Evolutionary conservation across 2,888 invertebrate species (phyloP), one percentile per base, ranked within the genome.

Genomic region (Drosophila koepferae): DNA sequence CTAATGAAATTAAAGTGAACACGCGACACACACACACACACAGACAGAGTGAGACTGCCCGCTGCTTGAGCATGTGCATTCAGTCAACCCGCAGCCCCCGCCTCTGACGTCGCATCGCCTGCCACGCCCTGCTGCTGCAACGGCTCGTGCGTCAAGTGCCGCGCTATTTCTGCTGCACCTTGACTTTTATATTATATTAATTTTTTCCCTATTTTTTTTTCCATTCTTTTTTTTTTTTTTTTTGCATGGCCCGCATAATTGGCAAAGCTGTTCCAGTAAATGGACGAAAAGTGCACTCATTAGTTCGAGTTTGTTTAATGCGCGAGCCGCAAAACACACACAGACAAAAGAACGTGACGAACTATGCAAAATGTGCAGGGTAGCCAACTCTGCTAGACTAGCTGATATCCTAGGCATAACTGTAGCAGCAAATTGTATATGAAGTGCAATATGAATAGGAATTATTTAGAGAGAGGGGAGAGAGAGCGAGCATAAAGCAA

Each of bases 1-100:
- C 81, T 86, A 88, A 87, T 87, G 79, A 86, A 87, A 87, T 87
- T 89, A 87, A 86, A 79, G 80, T 77, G 84, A 80, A 74, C 86
- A 79, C 82, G 86, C 80, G 77, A 78, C 67, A 75, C 56, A 60
- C 36, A 46, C 41, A 54, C 43, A 41, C 36, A 46, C 49, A 72
- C 23, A 20, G 8, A 18, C 43, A 14, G 7, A 40, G 7, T 72
- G 62, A 72, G 84, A 85, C 85, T 77, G 77, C 81, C 87, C 84
- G 88, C 86, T 86, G 88, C 67, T 84, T 60, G 66, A 56, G 62
- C 81, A 85, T 80, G 80, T 81, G 79, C 86, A 84, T 46, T n/a
- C 64, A 49, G 41, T 65, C 55, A 67, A 2, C 70, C 64, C 58
- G 55, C 62, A 53, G 59, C 43, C 43, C 28, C 54, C 49, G 51